Conservation (phyloP, 2,888 invertebrate genomes). For the Drosophila demipolita region DNA sequence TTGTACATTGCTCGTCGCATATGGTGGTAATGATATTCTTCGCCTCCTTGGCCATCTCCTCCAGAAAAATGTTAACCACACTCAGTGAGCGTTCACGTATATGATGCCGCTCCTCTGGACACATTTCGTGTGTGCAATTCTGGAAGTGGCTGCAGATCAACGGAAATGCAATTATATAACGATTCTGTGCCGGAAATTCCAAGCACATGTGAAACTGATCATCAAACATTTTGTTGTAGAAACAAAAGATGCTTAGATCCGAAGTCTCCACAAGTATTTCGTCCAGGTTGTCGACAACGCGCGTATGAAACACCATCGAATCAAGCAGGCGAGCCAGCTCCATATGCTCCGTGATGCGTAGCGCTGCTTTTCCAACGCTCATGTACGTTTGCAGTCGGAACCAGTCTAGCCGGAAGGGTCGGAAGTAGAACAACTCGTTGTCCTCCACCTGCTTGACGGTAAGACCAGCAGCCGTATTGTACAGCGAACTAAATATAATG, state of each 20-base stretch:
- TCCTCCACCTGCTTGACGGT: conserved; percentile 98
- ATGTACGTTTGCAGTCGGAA: conserved; percentile 97
- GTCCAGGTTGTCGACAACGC: conserved; percentile 99
- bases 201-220: conserved; percentile 99
- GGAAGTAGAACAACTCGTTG: conserved; percentile 97
- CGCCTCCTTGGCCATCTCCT: conserved; percentile 99
- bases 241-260: conserved; percentile 98
- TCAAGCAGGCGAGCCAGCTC: conserved; percentile 97
- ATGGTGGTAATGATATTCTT: conserved; percentile 99
- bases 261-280: conserved; percentile 98
- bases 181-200: conserved; percentile 99
- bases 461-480: conserved; percentile 93
- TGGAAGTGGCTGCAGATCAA: conserved; percentile 99
- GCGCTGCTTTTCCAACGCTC: conserved; percentile 92
- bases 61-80: conserved; percentile 98
- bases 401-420: conserved; percentile 98
- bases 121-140: conserved; percentile 98
- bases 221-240: conserved; percentile 98
- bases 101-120: conserved; percentile 99
- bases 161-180: conserved; percentile 99
- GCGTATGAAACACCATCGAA: conserved; percentile 97
- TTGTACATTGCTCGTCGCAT: conserved; percentile 98
- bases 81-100: conserved; percentile 97
- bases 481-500: conserved; percentile 95
- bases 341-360: conserved; percentile 92